These are phyloP conservation scores for Esperia sulphurella DNA, from an alignment of 2,888 invertebrate genomes.

Conservation along the genomic window DNA sequence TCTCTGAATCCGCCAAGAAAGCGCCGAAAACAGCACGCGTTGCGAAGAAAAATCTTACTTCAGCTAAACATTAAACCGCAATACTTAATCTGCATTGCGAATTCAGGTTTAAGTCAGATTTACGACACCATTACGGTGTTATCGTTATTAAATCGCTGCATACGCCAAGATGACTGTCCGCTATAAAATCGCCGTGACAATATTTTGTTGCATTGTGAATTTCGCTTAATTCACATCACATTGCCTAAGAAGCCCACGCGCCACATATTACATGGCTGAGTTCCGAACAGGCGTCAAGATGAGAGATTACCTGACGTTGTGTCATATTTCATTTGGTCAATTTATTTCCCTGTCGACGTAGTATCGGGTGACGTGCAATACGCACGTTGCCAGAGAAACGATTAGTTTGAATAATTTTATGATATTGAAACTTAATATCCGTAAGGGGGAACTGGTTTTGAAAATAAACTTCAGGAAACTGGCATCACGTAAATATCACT, in stretches of 20 bases:
- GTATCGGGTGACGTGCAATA: slow-evolving; percentile 20
- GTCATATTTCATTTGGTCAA: slow-evolving; percentile 46
- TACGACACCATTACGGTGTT: too few species aligned
- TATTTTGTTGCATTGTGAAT: too few species aligned
- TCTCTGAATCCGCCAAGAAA: too few species aligned
- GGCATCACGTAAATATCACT: too few species aligned
- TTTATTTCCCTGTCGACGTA: slow-evolving; percentile 31
- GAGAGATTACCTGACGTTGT: slow-evolving; percentile 44
- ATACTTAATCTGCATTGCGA: too few species aligned
- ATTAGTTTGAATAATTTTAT: slow-evolving; percentile 6
- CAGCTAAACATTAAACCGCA: too few species aligned
- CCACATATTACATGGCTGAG: slow-evolving; percentile 32
- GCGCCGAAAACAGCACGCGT: too few species aligned
- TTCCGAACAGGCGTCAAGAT: slow-evolving; percentile 51
- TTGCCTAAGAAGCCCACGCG: slow-evolving; percentile 3
- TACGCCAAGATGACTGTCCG: too few species aligned
- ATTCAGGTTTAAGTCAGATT: too few species aligned
- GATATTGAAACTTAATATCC: slow-evolving; percentile 8
- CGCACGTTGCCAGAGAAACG: not conserved
- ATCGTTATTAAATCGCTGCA: too few species aligned
- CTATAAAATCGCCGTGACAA: too few species aligned
- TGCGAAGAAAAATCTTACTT: too few species aligned
- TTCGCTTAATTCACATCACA: not conserved
- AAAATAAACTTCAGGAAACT: not conserved
- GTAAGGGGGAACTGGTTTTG: not conserved